A percentile compares a stretch with the other conserved stretches of the same genome.
Conservation (phyloP, 2,113 vertebrate species). For the Australoheros scitulus region DNA sequence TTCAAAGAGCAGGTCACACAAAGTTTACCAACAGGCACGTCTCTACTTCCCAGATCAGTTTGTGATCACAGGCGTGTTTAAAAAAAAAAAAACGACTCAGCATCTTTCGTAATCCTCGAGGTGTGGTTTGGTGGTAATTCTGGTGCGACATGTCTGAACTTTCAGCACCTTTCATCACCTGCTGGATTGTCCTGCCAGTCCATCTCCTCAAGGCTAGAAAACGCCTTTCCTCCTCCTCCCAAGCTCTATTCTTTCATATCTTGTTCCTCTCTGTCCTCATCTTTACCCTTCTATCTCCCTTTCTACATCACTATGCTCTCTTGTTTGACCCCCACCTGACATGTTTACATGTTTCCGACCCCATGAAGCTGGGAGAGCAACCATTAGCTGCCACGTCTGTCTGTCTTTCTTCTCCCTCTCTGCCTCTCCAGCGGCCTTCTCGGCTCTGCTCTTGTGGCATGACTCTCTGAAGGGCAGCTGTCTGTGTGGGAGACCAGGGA, state of each 20-base stretch:
- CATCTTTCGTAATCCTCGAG: not conserved
- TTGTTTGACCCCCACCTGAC: constrained; percentile 46
- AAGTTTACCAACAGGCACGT: constrained; percentile 40
- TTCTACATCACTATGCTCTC: constrained; percentile 30
- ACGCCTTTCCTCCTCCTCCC: constrained; percentile 24
- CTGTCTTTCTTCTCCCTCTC: constrained; percentile 13
- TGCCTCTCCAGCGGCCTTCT: constrained; percentile 17
- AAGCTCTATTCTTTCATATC: constrained; percentile 24
- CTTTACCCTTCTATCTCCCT: not conserved
- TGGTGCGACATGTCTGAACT: constrained; percentile 24
- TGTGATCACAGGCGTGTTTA: not conserved
- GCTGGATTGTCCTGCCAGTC: constrained; percentile 55
- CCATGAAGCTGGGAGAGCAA: constrained; percentile 49
- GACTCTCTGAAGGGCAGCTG: constrained; percentile 68
- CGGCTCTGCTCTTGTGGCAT: constrained; percentile 44
- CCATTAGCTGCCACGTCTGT: constrained; percentile 49
- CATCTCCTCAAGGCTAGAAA: constrained; percentile 31
- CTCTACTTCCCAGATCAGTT: not conserved
- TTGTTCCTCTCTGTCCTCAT: constrained; percentile 27
- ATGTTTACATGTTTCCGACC: constrained; percentile 54
- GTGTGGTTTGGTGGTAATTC: constrained; percentile 11
- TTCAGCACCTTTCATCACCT: constrained; percentile 25
- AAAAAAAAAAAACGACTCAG: not conserved
- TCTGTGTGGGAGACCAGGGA: constrained; percentile 69
- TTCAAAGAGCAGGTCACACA: constrained; percentile 43